phyloP scores from a whole-genome alignment of 1,140 invertebrate genomes.

The Leptinotarsa lineolata region DNA sequence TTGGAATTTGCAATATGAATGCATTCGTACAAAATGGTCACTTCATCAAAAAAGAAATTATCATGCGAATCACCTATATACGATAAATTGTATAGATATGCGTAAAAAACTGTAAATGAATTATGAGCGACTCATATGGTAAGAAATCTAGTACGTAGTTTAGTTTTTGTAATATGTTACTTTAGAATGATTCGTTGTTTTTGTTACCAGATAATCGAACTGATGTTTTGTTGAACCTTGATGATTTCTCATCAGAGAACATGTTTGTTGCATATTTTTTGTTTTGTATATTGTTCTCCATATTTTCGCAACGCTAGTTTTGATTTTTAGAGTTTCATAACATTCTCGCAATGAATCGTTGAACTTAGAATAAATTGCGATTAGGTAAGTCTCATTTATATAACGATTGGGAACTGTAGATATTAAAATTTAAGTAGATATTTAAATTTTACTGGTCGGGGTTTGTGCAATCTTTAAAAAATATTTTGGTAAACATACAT shows the following conservation, averaged over 20 bases:
- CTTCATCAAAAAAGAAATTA: too few species aligned
- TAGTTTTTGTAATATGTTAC: too few species aligned
- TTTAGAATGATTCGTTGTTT: too few species aligned
- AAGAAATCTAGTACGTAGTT: too few species aligned
- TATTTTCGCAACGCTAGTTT: not conserved
- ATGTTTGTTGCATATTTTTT: not conserved
- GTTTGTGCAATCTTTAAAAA: conserved; percentile 19
- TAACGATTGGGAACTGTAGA: conserved; percentile 22
- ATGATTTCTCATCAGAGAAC: not conserved
- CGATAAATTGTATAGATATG: too few species aligned
- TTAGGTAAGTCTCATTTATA: conserved; percentile 8
- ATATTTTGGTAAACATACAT: conserved; percentile 4
- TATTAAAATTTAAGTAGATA: conserved; percentile 23
- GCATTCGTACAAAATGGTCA: too few species aligned
- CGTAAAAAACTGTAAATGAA: too few species aligned
- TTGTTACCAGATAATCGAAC: conserved; percentile 3
- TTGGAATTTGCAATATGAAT: not conserved
- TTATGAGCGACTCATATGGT: too few species aligned
- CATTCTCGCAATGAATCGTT: not conserved
- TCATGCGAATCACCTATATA: too few species aligned
- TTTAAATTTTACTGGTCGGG: conserved; percentile 22
- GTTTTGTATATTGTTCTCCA: not conserved
- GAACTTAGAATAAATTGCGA: conserved; percentile 1
- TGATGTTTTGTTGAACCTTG: not conserved
- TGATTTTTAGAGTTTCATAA: not conserved